These are phyloP conservation scores for Carterocephalus palaemon DNA, from an alignment of 2,888 invertebrate genomes.

Conservation along the genomic window DNA sequence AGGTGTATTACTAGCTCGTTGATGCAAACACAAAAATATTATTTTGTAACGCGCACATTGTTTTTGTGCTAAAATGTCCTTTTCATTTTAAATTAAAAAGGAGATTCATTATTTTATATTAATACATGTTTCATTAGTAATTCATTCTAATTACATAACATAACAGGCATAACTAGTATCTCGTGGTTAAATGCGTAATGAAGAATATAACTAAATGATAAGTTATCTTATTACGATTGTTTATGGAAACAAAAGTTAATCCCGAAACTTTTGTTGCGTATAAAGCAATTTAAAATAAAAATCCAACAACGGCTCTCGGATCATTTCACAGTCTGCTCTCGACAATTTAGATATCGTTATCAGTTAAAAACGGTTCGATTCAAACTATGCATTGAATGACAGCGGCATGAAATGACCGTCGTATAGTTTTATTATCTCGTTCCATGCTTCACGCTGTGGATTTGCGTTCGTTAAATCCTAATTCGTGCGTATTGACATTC, in stretches of 20 bases:
- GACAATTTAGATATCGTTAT: constrained; percentile 24
- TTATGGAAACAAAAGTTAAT: too few species aligned
- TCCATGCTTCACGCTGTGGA: constrained; percentile 40
- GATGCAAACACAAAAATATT: constrained; percentile 3
- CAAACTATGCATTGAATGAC: constrained; percentile 32
- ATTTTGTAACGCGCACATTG: too few species aligned
- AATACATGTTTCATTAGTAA: too few species aligned
- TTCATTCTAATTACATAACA: too few species aligned
- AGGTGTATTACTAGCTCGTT: constrained; percentile 19
- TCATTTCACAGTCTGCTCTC: constrained; percentile 17
- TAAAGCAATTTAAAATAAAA: constrained; percentile 2
- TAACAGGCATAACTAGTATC: too few species aligned
- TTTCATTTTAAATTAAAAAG: too few species aligned
- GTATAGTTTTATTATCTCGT: constrained; percentile 47
- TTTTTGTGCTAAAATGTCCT: too few species aligned
- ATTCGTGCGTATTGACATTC: constrained; percentile 75
- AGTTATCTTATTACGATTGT: too few species aligned
- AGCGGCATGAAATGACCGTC: constrained; percentile 38
- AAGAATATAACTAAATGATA: too few species aligned
- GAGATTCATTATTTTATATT: too few species aligned
- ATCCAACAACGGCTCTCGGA: background rate
- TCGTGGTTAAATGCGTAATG: too few species aligned
- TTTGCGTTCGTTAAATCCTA: constrained; percentile 59
- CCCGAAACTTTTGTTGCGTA: too few species aligned
- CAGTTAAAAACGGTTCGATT: constrained; percentile 16